Evolutionary conservation across 2,797 vertebrate species (phyloP), one percentile per base, ranked within the genome.

Genomic region (Erpetoichthys calabaricus): DNA sequence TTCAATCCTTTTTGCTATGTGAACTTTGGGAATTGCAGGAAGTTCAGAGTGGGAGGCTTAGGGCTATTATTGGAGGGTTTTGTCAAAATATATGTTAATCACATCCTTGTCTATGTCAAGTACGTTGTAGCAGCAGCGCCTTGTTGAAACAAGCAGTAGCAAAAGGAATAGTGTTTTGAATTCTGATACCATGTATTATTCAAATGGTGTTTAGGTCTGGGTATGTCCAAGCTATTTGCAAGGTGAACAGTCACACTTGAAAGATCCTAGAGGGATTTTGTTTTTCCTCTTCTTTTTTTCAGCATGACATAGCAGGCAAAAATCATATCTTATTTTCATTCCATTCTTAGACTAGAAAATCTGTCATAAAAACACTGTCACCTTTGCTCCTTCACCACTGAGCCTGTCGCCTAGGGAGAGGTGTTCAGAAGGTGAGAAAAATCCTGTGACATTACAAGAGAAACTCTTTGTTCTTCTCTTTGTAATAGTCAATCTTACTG

Each of bases 401-500:
- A 53, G 10, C 44, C 58, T 61, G 57, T 63, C 51, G 64, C 55
- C 65, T 65, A 63, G 42, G 63, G 58, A 73, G 49, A 59, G 56
- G 69, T 63, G 67, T 63, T 68, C 57, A 67, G 64, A 65, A 61
- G 59, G 62, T 61, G 8, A 56, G 49, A 68, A 52, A 45, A 44
- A 1, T 44, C 7, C 51, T 50, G 51, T 56, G 56, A 65, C 66
- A 74, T 71, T 73, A 68, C 51, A 60, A n/a, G 52, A 57, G 67
- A 73, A 73, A 59, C 3, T 73, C 68, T 80, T 71, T 67, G 67
- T 73, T 74, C 69, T 66, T 73, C 67, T 61, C 69, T 59, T 70
- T 80, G 71, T 75, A 73, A 66, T 67, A 78, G 75, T 78, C 80
- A 73, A 72, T 84, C 80, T 79, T 71, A 66, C 75, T 71, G 66